phyloP scores from a whole-genome alignment of 2,113 vertebrate genomes.

The Gavia stellata region DNA sequence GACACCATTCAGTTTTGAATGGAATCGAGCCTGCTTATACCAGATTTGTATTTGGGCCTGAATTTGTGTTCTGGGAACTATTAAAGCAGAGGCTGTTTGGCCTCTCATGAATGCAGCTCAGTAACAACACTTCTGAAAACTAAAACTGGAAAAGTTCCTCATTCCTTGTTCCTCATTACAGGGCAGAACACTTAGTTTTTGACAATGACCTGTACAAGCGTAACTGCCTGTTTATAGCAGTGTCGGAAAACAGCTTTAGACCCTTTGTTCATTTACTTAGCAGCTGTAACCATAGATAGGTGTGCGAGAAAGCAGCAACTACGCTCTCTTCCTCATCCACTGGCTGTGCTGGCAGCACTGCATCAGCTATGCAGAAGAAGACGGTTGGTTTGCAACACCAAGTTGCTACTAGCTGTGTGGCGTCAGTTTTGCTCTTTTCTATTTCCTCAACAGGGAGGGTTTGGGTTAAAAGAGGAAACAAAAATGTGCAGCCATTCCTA shows the following conservation, averaged over 20 bases:
- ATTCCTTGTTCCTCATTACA: neutral
- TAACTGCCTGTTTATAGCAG: neutral
- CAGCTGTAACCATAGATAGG: neutral
- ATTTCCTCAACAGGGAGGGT: constrained; percentile 16
- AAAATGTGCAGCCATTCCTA: neutral
- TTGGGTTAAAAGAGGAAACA: constrained; percentile 60
- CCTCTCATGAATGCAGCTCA: neutral
- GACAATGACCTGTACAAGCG: neutral
- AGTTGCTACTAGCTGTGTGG: neutral
- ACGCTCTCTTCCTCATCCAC: neutral
- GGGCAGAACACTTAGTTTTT: neutral
- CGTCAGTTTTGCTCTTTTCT: neutral
- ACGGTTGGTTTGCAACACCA: neutral
- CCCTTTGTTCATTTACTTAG: neutral
- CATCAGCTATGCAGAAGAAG: neutral
- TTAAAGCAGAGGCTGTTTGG: neutral
- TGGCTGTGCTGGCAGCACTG: neutral
- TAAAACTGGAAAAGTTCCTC: neutral
- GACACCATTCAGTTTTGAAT: neutral
- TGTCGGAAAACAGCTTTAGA: neutral
- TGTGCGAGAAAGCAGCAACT: neutral
- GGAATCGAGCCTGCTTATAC: neutral
- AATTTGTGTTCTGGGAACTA: neutral
- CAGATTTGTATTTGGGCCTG: neutral
- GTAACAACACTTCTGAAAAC: neutral